Evolutionary conservation across 2,888 invertebrate species (phyloP), one percentile per base, ranked within the genome.

Genomic region (Pyralis farinalis): DNA sequence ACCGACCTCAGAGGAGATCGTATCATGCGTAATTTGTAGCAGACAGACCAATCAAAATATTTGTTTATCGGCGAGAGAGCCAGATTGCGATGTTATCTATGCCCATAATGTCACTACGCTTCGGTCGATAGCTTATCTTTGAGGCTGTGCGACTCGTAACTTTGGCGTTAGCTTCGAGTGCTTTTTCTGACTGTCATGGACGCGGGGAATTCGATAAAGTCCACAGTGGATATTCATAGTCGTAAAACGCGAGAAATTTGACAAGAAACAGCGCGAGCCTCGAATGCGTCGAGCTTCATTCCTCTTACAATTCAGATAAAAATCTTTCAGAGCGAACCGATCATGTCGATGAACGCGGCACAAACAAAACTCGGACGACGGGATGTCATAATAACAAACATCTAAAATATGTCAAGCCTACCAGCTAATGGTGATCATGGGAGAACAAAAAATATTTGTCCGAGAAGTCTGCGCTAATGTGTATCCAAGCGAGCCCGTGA

Each of bases 391-490:
- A 63, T 61, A 71, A 68, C 73, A 77, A 75, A 70, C 65, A 67
- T 62, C 49, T 53, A 61, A 66, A 69, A 69, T 62, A 67, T 71
- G 69, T 74, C 72, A 72, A 70, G 68, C 61, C 63, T 64, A 63
- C 63, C 49, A 58, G 50, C 64, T 71, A 72, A 73, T 75, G 76
- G 78, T 71, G 77, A 84, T 85, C 77, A 84, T 77, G 71, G 72
- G 71, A 73, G 80, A 83, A 84, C 78, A 84, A 81, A 84, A 83
- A 83, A 80, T 83, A 77, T 87, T 85, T 80, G 79, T 74, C 66
- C 54, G 54, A 52, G 59, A 55, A 64, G 69, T 73, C 74, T 63
- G 70, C 74, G 68, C 74, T 82, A 81, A 85, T 83, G 84, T 82
- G 83, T 82, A 79, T 77, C 79, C 74, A 81, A 80, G 80, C 73